A percentile compares a stretch with the other conserved stretches of the same genome.
These are phyloP conservation scores for Amazona ochrocephala DNA, from an alignment of 2,797 vertebrate genomes.

Conservation along the genomic window DNA sequence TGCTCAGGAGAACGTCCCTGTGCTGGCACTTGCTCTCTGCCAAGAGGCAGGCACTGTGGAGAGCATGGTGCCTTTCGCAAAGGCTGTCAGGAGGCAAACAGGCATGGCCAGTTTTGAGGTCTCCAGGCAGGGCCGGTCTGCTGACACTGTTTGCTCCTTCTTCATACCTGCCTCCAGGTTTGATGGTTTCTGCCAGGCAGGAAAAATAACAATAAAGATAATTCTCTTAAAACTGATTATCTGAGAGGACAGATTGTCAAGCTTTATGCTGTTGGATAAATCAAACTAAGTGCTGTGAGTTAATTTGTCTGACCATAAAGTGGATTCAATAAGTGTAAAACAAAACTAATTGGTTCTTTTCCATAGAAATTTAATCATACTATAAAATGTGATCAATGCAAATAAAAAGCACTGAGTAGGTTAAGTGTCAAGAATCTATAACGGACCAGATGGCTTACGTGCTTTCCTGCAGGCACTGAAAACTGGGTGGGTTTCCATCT, in stretches of 20 bases:
- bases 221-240: slow-evolving; percentile 30
- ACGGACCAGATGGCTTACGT: slow-evolving; percentile 37
- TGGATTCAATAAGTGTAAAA: slow-evolving; percentile 82
- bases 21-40: background rate
- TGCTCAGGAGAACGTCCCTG: background rate
- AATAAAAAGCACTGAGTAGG: slow-evolving; percentile 77
- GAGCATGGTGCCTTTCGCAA: background rate
- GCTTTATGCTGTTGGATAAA: slow-evolving; percentile 71
- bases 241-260: slow-evolving; percentile 42
- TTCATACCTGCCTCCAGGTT: background rate
- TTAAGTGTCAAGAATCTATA: slow-evolving; percentile 74
- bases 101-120: background rate
- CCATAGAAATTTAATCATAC: slow-evolving; percentile 83
- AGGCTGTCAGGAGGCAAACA: background rate
- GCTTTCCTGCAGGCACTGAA: background rate
- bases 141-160: background rate
- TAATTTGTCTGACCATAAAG: slow-evolving; percentile 82
- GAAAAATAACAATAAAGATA: slow-evolving; percentile 28
- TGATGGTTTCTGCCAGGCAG: background rate
- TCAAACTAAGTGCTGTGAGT: slow-evolving; percentile 77
- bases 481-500: background rate
- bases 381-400: slow-evolving; percentile 82
- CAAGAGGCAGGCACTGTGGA: background rate
- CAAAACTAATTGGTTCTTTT: slow-evolving; percentile 83
- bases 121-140: background rate